These are phyloP conservation scores for Ictidomys tridecemlineatus DNA, from an alignment of 2,113 vertebrate genomes.

Conservation along the genomic window DNA sequence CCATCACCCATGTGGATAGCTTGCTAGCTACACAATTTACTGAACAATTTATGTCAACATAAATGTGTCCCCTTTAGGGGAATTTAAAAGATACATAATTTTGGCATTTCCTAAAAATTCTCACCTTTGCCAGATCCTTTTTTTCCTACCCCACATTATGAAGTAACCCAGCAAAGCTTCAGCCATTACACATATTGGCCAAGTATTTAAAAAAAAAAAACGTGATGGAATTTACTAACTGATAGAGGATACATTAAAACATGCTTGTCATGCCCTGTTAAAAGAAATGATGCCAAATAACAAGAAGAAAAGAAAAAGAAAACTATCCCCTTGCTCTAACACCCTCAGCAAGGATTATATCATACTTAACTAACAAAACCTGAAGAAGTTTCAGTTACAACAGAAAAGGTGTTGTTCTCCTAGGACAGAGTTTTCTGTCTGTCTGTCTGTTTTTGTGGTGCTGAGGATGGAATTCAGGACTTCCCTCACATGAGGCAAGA, in stretches of 20 bases:
- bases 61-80: not conserved
- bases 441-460: too few species aligned
- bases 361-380: not conserved
- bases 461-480: too few species aligned
- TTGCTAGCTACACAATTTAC: not conserved
- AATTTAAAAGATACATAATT: not conserved
- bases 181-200: not conserved
- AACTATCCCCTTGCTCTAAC: not conserved
- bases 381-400: not conserved
- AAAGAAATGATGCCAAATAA: not conserved
- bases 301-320: not conserved
- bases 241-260: not conserved
- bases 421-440: not conserved
- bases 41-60: not conserved
- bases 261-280: not conserved
- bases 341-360: not conserved
- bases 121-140: not conserved
- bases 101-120: not conserved
- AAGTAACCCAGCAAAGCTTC: not conserved
- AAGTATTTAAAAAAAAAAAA: not conserved
- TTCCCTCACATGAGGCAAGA: not conserved
- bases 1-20: not conserved
- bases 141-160: not conserved
- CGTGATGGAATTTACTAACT: not conserved
- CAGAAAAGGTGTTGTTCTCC: not conserved